Evolutionary conservation across 2,113 vertebrate species (phyloP).

Genomic region (Pterocles gutturalis): DNA sequence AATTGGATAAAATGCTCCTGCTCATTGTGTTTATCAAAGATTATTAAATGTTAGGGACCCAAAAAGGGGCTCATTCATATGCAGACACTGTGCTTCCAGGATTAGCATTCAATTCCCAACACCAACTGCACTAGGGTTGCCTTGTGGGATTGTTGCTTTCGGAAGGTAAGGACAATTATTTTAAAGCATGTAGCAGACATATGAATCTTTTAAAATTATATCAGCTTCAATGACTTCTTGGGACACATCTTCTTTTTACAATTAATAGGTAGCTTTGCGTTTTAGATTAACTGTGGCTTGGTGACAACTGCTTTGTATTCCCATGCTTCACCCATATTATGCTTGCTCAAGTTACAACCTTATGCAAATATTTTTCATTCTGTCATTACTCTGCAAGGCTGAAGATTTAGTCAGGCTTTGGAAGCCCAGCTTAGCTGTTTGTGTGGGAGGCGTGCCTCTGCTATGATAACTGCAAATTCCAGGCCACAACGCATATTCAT

Average conservation of each 20-base stretch:
- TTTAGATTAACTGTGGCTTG: neutral
- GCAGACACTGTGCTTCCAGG: constrained; percentile 18
- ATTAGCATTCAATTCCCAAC: constrained; percentile 17
- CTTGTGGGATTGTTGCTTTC: neutral
- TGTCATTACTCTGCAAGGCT: neutral
- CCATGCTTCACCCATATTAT: neutral
- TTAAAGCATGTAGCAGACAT: neutral
- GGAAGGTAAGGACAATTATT: neutral
- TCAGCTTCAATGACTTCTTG: neutral
- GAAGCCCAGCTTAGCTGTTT: neutral
- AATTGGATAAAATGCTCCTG: neutral
- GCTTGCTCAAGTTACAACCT: constrained; percentile 16
- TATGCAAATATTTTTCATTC: constrained; percentile 40
- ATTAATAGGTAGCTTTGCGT: neutral
- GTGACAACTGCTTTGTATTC: constrained; percentile 29
- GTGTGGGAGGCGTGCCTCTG: neutral
- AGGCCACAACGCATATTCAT: neutral
- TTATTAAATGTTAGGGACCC: neutral
- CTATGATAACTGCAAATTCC: neutral
- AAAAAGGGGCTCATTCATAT: constrained; percentile 2
- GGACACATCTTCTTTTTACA: neutral
- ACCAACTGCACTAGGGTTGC: neutral
- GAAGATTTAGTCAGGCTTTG: neutral
- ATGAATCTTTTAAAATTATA: neutral
- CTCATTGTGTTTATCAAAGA: neutral